Evolutionary conservation across 2,888 invertebrate genomes (phyloP).

Genomic region (Trichogramma evanescens): DNA sequence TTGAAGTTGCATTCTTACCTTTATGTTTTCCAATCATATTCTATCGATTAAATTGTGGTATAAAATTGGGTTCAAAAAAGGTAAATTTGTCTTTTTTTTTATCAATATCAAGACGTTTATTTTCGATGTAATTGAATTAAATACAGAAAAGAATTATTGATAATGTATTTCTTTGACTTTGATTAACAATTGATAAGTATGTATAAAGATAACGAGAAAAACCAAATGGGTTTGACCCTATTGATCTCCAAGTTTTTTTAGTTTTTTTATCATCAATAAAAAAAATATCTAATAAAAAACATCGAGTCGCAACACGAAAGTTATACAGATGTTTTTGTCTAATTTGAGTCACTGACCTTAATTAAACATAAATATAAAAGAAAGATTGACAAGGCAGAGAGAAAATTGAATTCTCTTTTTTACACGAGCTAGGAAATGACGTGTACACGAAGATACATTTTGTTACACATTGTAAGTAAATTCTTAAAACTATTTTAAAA

Average conservation of each 20-base stretch:
- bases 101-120: constrained; percentile 15
- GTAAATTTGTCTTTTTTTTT: too few species aligned
- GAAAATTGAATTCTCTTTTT: neutral
- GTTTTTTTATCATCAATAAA: constrained; percentile 30
- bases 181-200: constrained; percentile 16
- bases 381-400: constrained; percentile 9
- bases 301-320: constrained; percentile 34
- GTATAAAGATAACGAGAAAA: constrained; percentile 26
- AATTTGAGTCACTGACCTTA: constrained; percentile 17
- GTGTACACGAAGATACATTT: constrained; percentile 16
- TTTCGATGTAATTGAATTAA: constrained; percentile 23
- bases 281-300: constrained; percentile 29
- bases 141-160: constrained; percentile 12
- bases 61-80: too few species aligned
- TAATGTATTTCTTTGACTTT: neutral
- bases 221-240: constrained; percentile 29
- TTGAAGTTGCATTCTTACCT: constrained; percentile 14
- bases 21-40: constrained; percentile 23
- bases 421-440: constrained; percentile 9
- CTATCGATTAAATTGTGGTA: neutral
- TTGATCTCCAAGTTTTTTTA: constrained; percentile 6
- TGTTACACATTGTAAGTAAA: constrained; percentile 20
- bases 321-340: constrained; percentile 29
- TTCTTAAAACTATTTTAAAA: constrained; percentile 26
- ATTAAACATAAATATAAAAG: neutral